Evolutionary conservation across 2,113 vertebrate genomes (phyloP).

Genomic region (Balaenoptera acutorostrata): DNA sequence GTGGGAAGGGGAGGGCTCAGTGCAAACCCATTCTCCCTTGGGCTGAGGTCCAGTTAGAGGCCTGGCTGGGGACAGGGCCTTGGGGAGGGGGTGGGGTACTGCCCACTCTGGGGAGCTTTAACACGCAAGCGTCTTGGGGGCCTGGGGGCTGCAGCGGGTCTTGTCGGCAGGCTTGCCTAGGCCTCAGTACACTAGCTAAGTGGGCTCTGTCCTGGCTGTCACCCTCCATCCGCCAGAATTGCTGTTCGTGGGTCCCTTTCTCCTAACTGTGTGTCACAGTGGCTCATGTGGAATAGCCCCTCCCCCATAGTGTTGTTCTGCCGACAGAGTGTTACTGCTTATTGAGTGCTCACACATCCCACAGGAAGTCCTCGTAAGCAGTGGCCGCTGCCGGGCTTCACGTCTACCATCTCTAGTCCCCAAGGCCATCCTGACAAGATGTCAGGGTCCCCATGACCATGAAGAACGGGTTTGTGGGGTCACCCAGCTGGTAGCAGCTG

Average conservation of each 20-base stretch:
- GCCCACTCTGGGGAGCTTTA: not conserved
- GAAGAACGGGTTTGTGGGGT: rapidly evolving
- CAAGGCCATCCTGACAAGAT: rapidly evolving
- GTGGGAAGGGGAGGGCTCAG: not conserved
- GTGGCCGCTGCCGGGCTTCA: rapidly evolving
- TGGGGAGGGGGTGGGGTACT: rapidly evolving
- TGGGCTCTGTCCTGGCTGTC: not conserved
- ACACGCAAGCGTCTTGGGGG: rapidly evolving
- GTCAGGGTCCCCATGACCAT: rapidly evolving
- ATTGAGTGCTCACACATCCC: rapidly evolving
- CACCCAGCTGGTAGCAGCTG: not conserved
- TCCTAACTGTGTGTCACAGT: rapidly evolving
- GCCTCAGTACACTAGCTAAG: rapidly evolving
- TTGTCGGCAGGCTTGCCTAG: not conserved
- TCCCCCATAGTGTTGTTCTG: rapidly evolving
- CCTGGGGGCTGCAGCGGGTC: not conserved
- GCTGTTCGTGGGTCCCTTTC: rapidly evolving
- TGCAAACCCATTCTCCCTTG: rapidly evolving
- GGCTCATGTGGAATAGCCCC: rapidly evolving
- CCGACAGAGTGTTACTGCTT: rapidly evolving
- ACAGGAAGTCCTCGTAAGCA: not conserved
- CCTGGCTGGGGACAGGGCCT: not conserved
- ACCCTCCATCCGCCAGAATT: not conserved
- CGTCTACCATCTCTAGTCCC: rapidly evolving
- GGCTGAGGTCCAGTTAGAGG: not conserved